Base-by-base conservation (phyloP, 2,888 invertebrate species). In the Sinohyriopsis cumingii region DNA sequence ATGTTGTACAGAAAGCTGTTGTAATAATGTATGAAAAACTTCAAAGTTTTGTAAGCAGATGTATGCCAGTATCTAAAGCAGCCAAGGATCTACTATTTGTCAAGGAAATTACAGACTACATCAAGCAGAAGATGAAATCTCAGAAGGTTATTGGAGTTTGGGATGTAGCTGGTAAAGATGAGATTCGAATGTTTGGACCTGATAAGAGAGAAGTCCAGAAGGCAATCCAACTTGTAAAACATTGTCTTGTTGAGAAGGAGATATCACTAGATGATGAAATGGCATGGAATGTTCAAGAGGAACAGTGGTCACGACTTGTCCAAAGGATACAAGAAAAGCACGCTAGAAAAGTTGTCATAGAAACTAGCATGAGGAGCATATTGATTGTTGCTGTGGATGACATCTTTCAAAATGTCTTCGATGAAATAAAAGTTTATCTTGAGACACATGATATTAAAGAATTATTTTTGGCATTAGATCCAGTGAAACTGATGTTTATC, bases 171-270 rank as follows among this genome's bases (percentile, higher is more conserved):
- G 28, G 61, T 65, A 62, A 59, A 7, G 33, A 56, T 18, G 65
- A 54, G n/a, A 55, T 73, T 15, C 55, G 60, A 20, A 55, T 73
- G 67, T 73, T 71, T 63, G 68, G 73, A 24, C 68, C 61, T n/a
- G 68, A 45, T n/a, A 66, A 62, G 1, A 55, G 59, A 22, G 71
- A 71, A 22, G 28, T 68, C 5, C 57, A 70, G 22, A 25, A 22
- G 53, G 68, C 66, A 25, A 55, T 62, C 24, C 56, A 65, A 22
- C 62, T 72, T 7, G 53, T 72, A 0, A 25, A 55, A 22, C 25
- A 54, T 20, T 63, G 53, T 45, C 33, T 72, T 33, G 18, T 53
- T 4, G 24, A 61, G 18, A 65, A 62, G 25, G 28, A 19, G 15
- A 20, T 72, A 18, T 22, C 54, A 19, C 56, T 68, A 9, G 66